These are phyloP conservation scores for Xestobium rufovillosum DNA, from an alignment of 2,888 invertebrate species.

Conservation along the genomic window DNA sequence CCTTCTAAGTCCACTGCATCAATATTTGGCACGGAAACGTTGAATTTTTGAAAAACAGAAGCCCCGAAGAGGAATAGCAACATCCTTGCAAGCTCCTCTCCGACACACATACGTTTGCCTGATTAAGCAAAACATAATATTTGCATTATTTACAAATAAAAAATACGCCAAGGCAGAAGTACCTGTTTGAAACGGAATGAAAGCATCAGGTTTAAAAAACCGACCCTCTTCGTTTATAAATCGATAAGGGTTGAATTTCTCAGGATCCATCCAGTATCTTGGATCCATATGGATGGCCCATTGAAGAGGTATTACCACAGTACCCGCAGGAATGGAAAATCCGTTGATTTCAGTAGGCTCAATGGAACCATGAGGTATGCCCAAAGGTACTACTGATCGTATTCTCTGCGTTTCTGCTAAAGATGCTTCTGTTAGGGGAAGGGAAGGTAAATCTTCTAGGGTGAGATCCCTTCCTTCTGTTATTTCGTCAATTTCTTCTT, in stretches of 20 bases:
- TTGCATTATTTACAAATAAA: neutral
- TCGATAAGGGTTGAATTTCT: slow-evolving; percentile 58
- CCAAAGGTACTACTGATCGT: slow-evolving; percentile 71
- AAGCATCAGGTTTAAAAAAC: slow-evolving; percentile 57
- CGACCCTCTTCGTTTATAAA: slow-evolving; percentile 60
- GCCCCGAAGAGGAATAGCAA: slow-evolving; percentile 56
- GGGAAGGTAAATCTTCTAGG: slow-evolving; percentile 48
- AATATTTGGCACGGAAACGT: slow-evolving; percentile 37
- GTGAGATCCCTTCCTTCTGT: slow-evolving; percentile 37
- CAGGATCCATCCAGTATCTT: slow-evolving; percentile 58
- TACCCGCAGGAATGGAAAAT: slow-evolving; percentile 59
- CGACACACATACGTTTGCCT: slow-evolving; percentile 81
- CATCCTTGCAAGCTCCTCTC: slow-evolving; percentile 76
- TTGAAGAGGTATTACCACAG: slow-evolving; percentile 71
- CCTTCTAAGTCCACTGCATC: slow-evolving; percentile 56
- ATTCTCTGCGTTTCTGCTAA: slow-evolving; percentile 73
- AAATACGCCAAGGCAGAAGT: slow-evolving; percentile 15
- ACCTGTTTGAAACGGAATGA: slow-evolving; percentile 82
- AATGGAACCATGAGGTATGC: slow-evolving; percentile 74
- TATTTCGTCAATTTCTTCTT: slow-evolving; percentile 47
- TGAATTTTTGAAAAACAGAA: slow-evolving; percentile 54
- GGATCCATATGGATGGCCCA: slow-evolving; percentile 76
- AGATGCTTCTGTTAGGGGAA: slow-evolving; percentile 64
- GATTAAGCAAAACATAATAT: slow-evolving; percentile 27
- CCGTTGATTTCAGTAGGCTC: slow-evolving; percentile 43